Conservation (phyloP, 2,888 invertebrate genomes). For the Trissoscelio sp. region DNA sequence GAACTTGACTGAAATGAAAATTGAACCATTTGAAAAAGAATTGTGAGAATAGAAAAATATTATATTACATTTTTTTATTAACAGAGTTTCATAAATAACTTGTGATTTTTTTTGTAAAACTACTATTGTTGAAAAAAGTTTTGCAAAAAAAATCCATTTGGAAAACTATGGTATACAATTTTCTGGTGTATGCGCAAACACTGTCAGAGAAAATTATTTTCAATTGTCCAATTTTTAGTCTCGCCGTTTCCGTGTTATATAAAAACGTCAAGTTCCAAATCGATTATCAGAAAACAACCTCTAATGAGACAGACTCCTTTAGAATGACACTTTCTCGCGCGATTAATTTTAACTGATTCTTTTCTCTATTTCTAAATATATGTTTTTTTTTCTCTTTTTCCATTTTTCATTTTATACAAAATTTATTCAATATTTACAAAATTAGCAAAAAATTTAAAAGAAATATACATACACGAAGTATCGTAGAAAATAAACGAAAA, state of each 20-base stretch:
- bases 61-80: conserved; percentile 63
- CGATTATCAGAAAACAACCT: conserved; percentile 25
- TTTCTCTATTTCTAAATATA: conserved; percentile 55
- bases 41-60: conserved; percentile 39
- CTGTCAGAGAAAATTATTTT: conserved; percentile 49
- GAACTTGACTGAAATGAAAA: conserved; percentile 19
- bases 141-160: conserved; percentile 55
- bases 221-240: conserved; percentile 30
- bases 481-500: conserved; percentile 50
- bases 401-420: conserved; percentile 63
- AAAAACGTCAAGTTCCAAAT: conserved; percentile 41
- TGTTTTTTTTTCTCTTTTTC: conserved; percentile 43
- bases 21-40: conserved; percentile 11
- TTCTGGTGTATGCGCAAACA: conserved; percentile 50
- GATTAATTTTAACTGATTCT: conserved; percentile 46
- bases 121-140: conserved; percentile 37
- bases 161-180: conserved; percentile 61
- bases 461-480: conserved; percentile 67
- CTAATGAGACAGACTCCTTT: conserved; percentile 34
- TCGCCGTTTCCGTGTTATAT: conserved; percentile 21
- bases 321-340: conserved; percentile 26
- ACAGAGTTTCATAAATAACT: conserved; percentile 62
- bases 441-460: conserved; percentile 63
- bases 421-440: conserved; percentile 69
- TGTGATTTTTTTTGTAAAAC: conserved; percentile 45